Evolutionary conservation across 2,113 vertebrate genomes (phyloP).

Genomic region (Epinephelus moara): DNA sequence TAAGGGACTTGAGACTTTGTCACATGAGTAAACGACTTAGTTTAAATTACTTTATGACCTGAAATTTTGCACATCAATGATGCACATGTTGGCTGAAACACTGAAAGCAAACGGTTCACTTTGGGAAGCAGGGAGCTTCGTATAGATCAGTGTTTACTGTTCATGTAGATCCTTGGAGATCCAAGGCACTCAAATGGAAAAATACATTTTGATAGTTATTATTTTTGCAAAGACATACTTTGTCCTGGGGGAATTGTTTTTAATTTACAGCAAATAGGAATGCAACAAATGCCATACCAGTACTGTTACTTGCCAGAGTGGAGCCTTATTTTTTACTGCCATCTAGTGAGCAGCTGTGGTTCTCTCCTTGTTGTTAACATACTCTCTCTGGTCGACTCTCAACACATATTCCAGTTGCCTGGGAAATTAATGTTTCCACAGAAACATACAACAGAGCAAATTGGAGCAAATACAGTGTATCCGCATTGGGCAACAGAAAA

Average conservation of each 20-base stretch:
- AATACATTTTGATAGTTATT: too few relatives aligned
- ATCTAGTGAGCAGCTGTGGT: conserved; percentile 57
- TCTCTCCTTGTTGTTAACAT: not conserved
- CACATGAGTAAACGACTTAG: not conserved
- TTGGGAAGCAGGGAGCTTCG: too few relatives aligned
- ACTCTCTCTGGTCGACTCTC: not conserved
- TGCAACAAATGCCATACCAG: not conserved
- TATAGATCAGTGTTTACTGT: not conserved
- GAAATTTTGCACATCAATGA: not conserved
- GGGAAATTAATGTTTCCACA: not conserved
- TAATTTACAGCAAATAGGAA: not conserved
- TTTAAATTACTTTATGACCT: too few relatives aligned
- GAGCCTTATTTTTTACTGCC: conserved; percentile 61
- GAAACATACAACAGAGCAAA: not conserved
- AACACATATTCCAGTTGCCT: not conserved
- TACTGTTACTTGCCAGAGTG: not conserved
- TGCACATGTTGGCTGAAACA: not conserved
- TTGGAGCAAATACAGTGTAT: not conserved
- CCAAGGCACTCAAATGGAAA: not conserved
- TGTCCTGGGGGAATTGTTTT: not conserved
- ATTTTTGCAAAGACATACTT: too few relatives aligned
- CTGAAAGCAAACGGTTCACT: not conserved
- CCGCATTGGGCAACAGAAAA: not conserved
- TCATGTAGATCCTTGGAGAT: not conserved
- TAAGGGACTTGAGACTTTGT: too few relatives aligned